Evolutionary conservation across 2,797 vertebrate species (phyloP), one percentile per base, ranked within the genome.

Genomic region (Pelochelys cantorii): DNA sequence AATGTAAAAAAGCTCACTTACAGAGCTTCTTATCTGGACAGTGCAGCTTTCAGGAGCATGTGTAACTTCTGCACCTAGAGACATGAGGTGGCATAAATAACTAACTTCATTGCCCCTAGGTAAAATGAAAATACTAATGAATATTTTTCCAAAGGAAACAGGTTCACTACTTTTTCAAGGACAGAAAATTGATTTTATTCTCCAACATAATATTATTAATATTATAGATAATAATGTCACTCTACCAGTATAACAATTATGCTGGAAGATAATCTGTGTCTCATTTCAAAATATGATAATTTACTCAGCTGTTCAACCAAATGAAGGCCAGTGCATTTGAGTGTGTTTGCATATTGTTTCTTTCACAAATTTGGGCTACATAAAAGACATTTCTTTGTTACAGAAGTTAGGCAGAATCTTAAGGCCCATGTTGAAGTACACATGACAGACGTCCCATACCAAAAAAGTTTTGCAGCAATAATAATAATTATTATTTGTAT

Each of bases 21-120:
- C 57, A 53, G 5, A 56, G 27, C 23, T 71, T 91, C 87, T 97
- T 96, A 96, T 94, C 95, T 95, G 93, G 86, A 91, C 89, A 88
- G 86, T 25, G 53, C 92, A 97, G 86, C 71, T 96, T 93, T 93
- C 78, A 96, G 93, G 88, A 18, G 7, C 31, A 74, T 96, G 94
- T 92, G 75, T 87, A 84, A 87, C 77, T 96, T 81, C 71, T 94
- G 85, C 80, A 93, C 54, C 75, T 81, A 86, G 87, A 94, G 87
- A 85, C 86, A 83, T 11, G 27, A 87, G 53, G 20, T 74, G 84
- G 37, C 57, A 88, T 88, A 97, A 97, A 92, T 89, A 96, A 94
- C 57, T 54, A 88, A 54, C 8, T 82, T 90, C 52, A 65, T 54
- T 60, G 37, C 57, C 90, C 20, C n/a, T 86, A 87, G 55, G 27